phyloP scores from a whole-genome alignment of 1,140 invertebrate species.

The Acyrthosiphon pisum region DNA sequence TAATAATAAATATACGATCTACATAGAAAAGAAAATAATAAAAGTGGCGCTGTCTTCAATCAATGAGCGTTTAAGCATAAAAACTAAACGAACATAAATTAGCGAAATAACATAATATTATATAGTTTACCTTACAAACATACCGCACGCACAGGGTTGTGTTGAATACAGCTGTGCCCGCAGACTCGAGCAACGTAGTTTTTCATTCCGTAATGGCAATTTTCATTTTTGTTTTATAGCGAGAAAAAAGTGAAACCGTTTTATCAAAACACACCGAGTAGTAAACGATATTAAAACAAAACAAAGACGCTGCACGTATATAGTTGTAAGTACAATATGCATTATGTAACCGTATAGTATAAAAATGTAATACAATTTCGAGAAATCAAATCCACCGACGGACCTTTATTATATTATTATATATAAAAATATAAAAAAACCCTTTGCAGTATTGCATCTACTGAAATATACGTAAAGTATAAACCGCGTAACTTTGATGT shows the following conservation, averaged over 20 bases:
- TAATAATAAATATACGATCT: background rate
- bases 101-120: background rate
- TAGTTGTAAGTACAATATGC: background rate
- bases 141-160: background rate
- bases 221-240: background rate
- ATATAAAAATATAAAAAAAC: background rate
- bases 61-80: background rate
- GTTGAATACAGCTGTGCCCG: background rate
- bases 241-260: background rate
- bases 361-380: constrained; percentile 8
- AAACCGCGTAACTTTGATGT: background rate
- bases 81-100: background rate
- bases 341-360: background rate
- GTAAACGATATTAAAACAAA: background rate
- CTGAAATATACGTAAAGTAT: background rate
- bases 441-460: background rate
- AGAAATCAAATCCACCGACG: background rate
- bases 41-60: background rate
- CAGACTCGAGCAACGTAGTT: background rate
- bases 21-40: background rate
- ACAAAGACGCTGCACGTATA: background rate
- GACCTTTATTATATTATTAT: background rate
- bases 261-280: background rate
- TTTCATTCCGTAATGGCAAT: background rate
- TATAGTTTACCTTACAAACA: background rate